Evolutionary conservation across 2,113 vertebrate species (phyloP), one percentile per base, ranked within the genome.

Genomic region (Tupaia chinensis): DNA sequence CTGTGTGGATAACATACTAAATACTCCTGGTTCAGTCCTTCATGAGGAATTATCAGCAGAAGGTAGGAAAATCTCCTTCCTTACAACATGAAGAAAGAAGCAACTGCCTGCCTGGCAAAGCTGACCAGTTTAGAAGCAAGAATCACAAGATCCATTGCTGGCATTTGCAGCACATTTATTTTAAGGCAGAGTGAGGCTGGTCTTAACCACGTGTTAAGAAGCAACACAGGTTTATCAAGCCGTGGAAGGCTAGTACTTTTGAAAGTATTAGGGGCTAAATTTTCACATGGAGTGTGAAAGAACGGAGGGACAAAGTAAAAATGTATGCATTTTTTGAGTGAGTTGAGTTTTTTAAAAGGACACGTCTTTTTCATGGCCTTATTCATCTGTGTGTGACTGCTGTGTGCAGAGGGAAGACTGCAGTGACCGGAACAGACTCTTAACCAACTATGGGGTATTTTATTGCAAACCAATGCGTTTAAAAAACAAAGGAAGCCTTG

Each of bases 21-120:
- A 81, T 5, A 76, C 3, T 80, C 15, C 65, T 69, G 63, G 29
- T 61, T 72, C 32, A 4, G 17, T 34, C 77, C 34, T 95, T 94
- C 10, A 91, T 83, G 79, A 80, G 34, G 91, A 29, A 16, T 82
- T 82, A 54, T 65, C 54, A 29, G n/a, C 56, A 90, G 54, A 2
- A 32, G 23, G 14, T 1, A 92, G 77, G 54, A 90, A 93, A 80
- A 78, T 61, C 61, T 72, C 77, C 32, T 32, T 77, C 73, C 58
- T 92, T 79, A 54, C 27, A 44, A 93, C 87, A 84, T 16, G 63
- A 58, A 81, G 9, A 77, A n/a, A 91, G 27, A 53, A 95, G 73
- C 32, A 65, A 68, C 5, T 22, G 58, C 23, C 94, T 76, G n/a
- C 63, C 77, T 74, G 19, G 23, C 82, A 54, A 27, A 73, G 72